phyloP scores from a whole-genome alignment of 2,113 vertebrate genomes.

The Muntiacus reevesi region DNA sequence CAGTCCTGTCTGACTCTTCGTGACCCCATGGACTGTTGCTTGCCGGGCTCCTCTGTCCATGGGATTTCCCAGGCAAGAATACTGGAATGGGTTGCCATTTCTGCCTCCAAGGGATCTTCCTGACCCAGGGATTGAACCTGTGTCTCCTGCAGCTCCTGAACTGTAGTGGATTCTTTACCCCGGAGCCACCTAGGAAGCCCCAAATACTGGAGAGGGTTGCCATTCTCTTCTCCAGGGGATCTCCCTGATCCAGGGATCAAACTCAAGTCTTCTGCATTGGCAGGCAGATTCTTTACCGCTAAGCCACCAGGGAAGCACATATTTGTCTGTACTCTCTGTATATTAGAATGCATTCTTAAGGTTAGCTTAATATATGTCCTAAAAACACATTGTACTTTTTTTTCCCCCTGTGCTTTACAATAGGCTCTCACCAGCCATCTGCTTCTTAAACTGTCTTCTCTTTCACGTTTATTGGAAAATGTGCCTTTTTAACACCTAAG shows the following conservation, averaged over 20 bases:
- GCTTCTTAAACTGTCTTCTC: background rate
- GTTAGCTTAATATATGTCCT: background rate
- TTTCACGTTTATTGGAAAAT: background rate
- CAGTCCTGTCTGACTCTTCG: background rate
- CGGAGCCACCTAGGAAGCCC: background rate
- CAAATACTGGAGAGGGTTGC: background rate
- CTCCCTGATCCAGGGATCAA: background rate
- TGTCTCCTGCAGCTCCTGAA: background rate
- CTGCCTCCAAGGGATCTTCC: background rate
- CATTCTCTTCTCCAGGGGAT: background rate
- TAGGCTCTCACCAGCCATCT: background rate
- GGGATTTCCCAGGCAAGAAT: background rate
- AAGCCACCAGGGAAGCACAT: background rate
- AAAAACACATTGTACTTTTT: background rate
- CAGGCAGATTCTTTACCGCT: background rate
- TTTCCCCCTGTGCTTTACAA: background rate
- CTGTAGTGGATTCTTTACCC: background rate
- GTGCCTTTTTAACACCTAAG: background rate
- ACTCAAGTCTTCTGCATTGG: background rate
- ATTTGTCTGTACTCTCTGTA: background rate
- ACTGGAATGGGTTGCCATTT: background rate
- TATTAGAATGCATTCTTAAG: background rate
- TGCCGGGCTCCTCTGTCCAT: background rate
- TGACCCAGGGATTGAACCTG: background rate
- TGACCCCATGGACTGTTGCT: background rate